These are phyloP conservation scores for Meloidogyne hapla DNA, from an alignment of 1,140 invertebrate genomes.

Conservation along the genomic window DNA sequence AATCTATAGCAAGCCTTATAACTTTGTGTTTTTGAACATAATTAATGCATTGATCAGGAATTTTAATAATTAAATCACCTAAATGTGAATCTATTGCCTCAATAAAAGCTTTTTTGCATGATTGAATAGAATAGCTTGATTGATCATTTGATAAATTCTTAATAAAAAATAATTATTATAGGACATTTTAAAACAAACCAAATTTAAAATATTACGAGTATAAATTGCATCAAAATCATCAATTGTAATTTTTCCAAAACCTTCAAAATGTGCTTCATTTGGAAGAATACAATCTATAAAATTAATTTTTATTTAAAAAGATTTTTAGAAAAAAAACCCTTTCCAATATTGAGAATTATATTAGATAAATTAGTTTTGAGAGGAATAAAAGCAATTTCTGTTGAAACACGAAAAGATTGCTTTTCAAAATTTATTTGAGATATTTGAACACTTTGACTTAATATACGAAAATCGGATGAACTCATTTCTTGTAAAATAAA, in stretches of 20 bases:
- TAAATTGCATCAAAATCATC: conserved; percentile 37
- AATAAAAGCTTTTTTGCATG: conserved; percentile 33
- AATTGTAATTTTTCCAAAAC: conserved; percentile 37
- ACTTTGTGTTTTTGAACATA: conserved; percentile 29
- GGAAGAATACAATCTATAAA: conserved; percentile 43
- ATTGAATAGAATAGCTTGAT: conserved; percentile 22
- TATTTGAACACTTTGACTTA: conserved; percentile 7
- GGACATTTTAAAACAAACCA: conserved; percentile 22
- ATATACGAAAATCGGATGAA: background rate
- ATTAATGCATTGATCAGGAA: conserved; percentile 29
- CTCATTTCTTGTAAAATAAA: background rate
- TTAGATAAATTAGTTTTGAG: conserved; percentile 25
- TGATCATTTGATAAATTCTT: background rate
- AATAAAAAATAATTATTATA: conserved; percentile 11
- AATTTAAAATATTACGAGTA: conserved; percentile 26
- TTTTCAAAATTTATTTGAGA: background rate
- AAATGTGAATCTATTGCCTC: conserved; percentile 16
- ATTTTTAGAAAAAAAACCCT: conserved; percentile 14
- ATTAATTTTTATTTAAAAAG: background rate
- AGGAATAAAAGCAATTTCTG: conserved; percentile 33
- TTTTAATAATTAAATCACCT: conserved; percentile 42
- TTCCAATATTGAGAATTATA: conserved; percentile 31
- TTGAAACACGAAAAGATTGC: conserved; percentile 33
- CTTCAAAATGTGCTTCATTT: conserved; percentile 39
- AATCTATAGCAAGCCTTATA: conserved; percentile 34